These are phyloP conservation scores for Seriola dumerili DNA, from an alignment of 2,113 vertebrate species.

Conservation along the genomic window DNA sequence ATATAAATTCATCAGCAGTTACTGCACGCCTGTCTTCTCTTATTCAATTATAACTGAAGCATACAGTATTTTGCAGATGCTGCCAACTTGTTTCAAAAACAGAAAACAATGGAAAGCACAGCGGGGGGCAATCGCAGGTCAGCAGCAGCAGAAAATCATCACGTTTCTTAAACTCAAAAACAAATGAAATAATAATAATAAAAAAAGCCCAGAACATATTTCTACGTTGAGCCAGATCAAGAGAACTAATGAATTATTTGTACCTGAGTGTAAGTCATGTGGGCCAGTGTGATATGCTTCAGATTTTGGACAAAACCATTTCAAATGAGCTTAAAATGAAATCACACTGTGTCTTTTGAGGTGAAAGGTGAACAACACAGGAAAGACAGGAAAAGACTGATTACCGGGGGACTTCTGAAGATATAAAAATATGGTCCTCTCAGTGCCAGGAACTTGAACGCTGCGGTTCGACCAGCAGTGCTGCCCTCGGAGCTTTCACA, in stretches of 20 bases:
- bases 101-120: not conserved
- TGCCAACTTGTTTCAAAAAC: conserved; percentile 26
- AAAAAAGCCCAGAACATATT: not conserved
- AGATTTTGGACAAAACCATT: not conserved
- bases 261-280: not conserved
- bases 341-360: not conserved
- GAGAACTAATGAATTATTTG: not conserved
- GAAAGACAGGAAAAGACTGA: conserved; percentile 12
- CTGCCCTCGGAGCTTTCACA: conserved; percentile 86
- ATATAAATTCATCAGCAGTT: conserved; percentile 16
- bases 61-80: conserved; percentile 16
- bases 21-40: not conserved
- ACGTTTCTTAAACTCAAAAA: not conserved
- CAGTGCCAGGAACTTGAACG: conserved; percentile 92
- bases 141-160: conserved; percentile 21
- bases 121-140: conserved; percentile 10
- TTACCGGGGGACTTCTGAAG: conserved; percentile 93
- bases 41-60: conserved; percentile 32
- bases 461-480: conserved; percentile 78
- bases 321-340: not conserved
- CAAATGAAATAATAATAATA: not conserved
- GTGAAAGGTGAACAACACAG: not conserved
- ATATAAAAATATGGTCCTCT: conserved; percentile 91
- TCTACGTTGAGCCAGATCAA: not conserved
- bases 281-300: not conserved